A percentile compares a stretch with the other conserved stretches of the same genome.
phyloP scores from a whole-genome alignment of 2,797 vertebrate species.

The Hybognathus amarus region DNA sequence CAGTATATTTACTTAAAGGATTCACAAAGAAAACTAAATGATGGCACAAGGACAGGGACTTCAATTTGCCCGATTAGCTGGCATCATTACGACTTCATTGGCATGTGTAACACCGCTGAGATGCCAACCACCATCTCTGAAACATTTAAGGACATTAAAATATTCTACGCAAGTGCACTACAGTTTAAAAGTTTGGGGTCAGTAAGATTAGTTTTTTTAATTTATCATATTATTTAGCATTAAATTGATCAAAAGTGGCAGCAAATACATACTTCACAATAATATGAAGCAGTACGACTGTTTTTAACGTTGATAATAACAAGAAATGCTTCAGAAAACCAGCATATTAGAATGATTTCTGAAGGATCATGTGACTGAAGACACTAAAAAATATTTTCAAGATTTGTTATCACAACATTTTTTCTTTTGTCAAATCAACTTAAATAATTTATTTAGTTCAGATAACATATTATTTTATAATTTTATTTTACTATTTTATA shows the following conservation, averaged over 20 bases:
- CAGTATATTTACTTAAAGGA: background rate
- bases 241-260: background rate
- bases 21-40: background rate
- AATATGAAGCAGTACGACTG: background rate
- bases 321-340: background rate
- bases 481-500: too few species aligned
- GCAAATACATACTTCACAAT: background rate
- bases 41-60: slow-evolving; percentile 17
- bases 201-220: background rate
- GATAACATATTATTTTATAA: too few species aligned
- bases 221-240: background rate
- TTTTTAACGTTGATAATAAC: background rate
- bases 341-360: background rate
- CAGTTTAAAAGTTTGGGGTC: background rate
- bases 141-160: background rate
- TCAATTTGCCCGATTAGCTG: background rate
- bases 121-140: background rate
- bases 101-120: background rate
- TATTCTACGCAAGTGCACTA: background rate
- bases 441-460: too few species aligned
- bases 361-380: background rate
- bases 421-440: too few species aligned
- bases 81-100: background rate
- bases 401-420: too few species aligned
- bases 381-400: too few species aligned